These are phyloP conservation scores for Ptychodera flava DNA, from an alignment of 35 echinoderm and acorn worm species.

Conservation along the genomic window DNA sequence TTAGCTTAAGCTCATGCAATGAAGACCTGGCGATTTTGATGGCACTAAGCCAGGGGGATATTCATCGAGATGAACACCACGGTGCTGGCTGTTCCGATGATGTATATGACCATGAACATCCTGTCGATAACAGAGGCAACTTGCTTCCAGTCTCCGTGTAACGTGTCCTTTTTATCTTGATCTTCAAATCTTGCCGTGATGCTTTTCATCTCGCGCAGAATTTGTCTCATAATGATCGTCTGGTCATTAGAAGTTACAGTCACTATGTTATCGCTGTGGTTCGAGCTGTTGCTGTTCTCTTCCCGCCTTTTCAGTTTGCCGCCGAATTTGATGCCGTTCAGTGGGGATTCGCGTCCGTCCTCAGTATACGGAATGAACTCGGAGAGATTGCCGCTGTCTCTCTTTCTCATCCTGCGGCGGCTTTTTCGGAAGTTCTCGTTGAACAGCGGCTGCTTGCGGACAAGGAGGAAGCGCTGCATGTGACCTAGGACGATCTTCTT, in stretches of 20 bases:
- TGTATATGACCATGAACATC: conserved; percentile 83
- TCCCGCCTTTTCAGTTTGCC: not conserved
- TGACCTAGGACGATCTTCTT: conserved; percentile 38
- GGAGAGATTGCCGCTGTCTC: conserved; percentile 28
- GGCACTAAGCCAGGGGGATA: no score
- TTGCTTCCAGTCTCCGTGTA: conserved; percentile 80
- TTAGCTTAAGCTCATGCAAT: no score
- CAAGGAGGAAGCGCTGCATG: conserved; percentile 35
- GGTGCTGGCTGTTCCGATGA: conserved; percentile 50
- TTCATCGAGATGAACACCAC: conserved; percentile 41
- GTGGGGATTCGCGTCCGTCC: not conserved
- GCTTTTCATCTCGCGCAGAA: conserved; percentile 51
- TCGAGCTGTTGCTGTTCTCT: not conserved
- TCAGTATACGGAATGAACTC: not conserved
- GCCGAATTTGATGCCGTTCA: not conserved
- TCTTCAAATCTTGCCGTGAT: conserved; percentile 67
- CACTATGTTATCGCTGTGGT: not conserved
- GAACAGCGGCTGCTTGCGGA: conserved; percentile 16
- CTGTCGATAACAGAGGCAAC: conserved; percentile 81
- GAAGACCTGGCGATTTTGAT: no score
- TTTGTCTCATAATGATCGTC: conserved; percentile 13
- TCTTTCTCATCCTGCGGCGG: conserved; percentile 56
- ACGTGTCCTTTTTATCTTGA: conserved; percentile 42
- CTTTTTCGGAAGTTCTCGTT: conserved; percentile 69
- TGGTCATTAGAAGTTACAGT: not conserved